Conservation (phyloP, 1,140 invertebrate species). For the Scaptomyza graminum region DNA sequence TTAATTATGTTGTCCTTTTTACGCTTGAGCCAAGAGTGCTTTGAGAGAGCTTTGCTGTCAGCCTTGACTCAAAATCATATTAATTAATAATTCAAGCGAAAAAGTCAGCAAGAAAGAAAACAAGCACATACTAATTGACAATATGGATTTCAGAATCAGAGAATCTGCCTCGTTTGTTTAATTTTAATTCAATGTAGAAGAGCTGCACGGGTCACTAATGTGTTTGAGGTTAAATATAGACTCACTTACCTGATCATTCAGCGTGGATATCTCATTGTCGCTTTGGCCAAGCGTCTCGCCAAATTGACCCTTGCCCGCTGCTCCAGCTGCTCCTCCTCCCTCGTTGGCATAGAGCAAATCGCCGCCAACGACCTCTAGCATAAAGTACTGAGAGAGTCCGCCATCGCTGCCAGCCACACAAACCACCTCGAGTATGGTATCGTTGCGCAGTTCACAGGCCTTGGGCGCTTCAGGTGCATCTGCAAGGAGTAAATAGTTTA, state of each 20-base stretch:
- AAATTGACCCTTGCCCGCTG: conserved; percentile 55
- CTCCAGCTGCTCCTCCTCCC: conserved; percentile 30
- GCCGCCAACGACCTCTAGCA: conserved; percentile 91
- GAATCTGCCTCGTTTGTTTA: conserved; percentile 25
- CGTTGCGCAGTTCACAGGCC: conserved; percentile 88
- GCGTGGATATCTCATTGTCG: conserved; percentile 86
- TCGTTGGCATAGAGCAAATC: conserved; percentile 84
- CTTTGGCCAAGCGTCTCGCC: conserved; percentile 81
- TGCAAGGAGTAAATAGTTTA: conserved; percentile 66
- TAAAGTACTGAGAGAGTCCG: conserved; percentile 92
- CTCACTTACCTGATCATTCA: conserved; percentile 86
- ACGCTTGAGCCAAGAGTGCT: conserved; percentile 49
- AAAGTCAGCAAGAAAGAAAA: conserved; percentile 70
- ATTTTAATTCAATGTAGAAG: conserved; percentile 64
- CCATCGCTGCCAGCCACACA: conserved; percentile 92
- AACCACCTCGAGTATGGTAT: conserved; percentile 88
- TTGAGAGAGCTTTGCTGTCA: not conserved
- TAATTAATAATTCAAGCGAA: conserved; percentile 78
- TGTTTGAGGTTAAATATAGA: conserved; percentile 2
- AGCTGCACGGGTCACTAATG: conserved; percentile 37
- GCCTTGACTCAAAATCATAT: conserved; percentile 45
- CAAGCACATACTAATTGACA: conserved; percentile 77
- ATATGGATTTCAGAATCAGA: conserved; percentile 66
- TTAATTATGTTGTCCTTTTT: conserved; percentile 81
- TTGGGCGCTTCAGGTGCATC: conserved; percentile 88